Conservation (phyloP, 2,888 invertebrate species). For the Lasioglossum villosulum region DNA sequence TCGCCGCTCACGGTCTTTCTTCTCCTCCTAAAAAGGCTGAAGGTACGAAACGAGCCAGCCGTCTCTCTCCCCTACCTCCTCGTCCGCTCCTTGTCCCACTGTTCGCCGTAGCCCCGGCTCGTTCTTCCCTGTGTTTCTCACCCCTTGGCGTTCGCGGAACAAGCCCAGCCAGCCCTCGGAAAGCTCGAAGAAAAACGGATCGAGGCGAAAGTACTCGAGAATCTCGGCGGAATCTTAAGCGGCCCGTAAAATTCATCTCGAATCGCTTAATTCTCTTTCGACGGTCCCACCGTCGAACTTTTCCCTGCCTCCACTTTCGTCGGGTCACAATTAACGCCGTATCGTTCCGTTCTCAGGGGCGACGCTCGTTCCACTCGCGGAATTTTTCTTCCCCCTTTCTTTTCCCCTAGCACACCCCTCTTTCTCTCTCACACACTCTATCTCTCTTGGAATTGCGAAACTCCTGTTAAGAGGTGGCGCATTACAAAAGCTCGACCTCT, state of each 20-base stretch:
- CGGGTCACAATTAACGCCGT: constrained; percentile 67
- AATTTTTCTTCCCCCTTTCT: constrained; percentile 38
- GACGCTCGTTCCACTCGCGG: constrained; percentile 38
- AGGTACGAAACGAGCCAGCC: constrained; percentile 61
- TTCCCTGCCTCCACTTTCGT: constrained; percentile 48
- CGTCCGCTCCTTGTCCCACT: not conserved
- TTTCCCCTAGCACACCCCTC: not conserved
- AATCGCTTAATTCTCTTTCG: constrained; percentile 71
- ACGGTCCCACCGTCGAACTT: constrained; percentile 55
- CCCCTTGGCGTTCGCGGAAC: constrained; percentile 35
- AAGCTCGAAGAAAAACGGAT: constrained; percentile 61
- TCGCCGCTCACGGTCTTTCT: constrained; percentile 59
- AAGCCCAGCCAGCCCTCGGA: constrained; percentile 42
- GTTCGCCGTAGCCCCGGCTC: constrained; percentile 1
- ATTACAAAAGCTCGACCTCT: constrained; percentile 52
- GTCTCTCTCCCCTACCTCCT: constrained; percentile 11
- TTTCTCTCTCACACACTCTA: not conserved
- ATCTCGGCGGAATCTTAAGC: constrained; percentile 69
- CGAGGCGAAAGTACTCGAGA: constrained; percentile 65
- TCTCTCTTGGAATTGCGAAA: constrained; percentile 24
- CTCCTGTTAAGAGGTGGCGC: constrained; percentile 54
- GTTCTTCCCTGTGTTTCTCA: constrained; percentile 40
- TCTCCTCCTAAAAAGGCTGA: constrained; percentile 64
- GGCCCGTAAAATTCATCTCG: constrained; percentile 69
- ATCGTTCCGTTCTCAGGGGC: constrained; percentile 50